Conservation (phyloP, 2,797 vertebrate genomes). For the Sebastes jordani region DNA sequence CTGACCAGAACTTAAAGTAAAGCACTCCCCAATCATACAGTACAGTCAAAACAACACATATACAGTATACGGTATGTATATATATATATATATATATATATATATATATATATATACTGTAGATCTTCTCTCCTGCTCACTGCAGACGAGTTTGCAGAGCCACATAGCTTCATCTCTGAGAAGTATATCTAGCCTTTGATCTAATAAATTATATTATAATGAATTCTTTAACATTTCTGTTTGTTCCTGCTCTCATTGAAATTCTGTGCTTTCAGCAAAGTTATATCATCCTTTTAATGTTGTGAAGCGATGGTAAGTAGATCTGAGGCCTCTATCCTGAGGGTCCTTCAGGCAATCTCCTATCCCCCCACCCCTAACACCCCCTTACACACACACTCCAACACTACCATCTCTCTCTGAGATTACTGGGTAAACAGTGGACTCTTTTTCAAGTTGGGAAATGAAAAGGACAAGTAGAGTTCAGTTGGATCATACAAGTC, state of each 20-base stretch:
- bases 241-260: slow-evolving; percentile 64
- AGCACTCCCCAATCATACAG: background rate
- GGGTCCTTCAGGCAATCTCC: slow-evolving; percentile 47
- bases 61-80: background rate
- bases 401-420: slow-evolving; percentile 19
- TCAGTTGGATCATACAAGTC: slow-evolving; percentile 4
- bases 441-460: slow-evolving; percentile 17
- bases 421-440: slow-evolving; percentile 42
- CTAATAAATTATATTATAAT: slow-evolving; percentile 72
- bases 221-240: slow-evolving; percentile 62
- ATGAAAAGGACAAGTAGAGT: slow-evolving; percentile 31
- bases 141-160: slow-evolving; percentile 1
- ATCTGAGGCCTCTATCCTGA: slow-evolving; percentile 63
- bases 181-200: slow-evolving; percentile 63
- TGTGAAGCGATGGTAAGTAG: slow-evolving; percentile 55
- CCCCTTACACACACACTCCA: background rate
- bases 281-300: slow-evolving; percentile 73
- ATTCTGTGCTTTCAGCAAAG: slow-evolving; percentile 76
- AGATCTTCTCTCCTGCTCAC: background rate
- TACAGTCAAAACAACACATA: background rate
- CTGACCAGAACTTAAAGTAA: background rate
- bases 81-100: too few species aligned
- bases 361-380: background rate
- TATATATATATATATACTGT: background rate
- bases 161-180: background rate